Conservation (phyloP, 1,140 invertebrate species). For the Panulirus ornatus region DNA sequence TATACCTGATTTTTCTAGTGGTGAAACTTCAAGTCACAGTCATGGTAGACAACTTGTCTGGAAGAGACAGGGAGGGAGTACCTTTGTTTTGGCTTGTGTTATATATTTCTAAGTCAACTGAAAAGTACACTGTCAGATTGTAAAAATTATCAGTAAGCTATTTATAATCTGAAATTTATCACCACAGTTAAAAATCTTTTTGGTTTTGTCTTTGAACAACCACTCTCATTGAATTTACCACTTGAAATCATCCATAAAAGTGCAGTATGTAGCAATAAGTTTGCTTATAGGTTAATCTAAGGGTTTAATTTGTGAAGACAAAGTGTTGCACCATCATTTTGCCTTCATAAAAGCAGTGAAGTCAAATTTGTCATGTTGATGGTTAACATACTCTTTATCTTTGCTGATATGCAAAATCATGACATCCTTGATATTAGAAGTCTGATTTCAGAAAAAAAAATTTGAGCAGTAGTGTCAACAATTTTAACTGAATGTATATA, state of each 20-base stretch:
- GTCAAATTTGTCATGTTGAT: background rate
- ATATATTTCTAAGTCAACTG: background rate
- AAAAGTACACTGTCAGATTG: background rate
- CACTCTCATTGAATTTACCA: no score
- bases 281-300: conserved; percentile 8
- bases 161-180: background rate
- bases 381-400: background rate
- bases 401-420: background rate
- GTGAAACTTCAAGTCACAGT: background rate
- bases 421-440: background rate
- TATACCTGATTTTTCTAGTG: background rate
- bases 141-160: background rate
- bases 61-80: background rate
- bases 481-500: background rate
- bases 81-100: background rate
- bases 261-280: conserved; percentile 2
- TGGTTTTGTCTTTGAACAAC: no score
- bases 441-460: background rate
- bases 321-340: background rate
- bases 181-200: no score
- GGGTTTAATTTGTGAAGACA: background rate
- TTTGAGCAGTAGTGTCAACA: background rate
- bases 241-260: background rate
- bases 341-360: background rate
- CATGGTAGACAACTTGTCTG: background rate